Percentiles rank a stretch among this genome's conserved stretches.
Evolutionary conservation across 2,888 invertebrate species (phyloP).

Genomic region (Alviniconcha strummeri): DNA sequence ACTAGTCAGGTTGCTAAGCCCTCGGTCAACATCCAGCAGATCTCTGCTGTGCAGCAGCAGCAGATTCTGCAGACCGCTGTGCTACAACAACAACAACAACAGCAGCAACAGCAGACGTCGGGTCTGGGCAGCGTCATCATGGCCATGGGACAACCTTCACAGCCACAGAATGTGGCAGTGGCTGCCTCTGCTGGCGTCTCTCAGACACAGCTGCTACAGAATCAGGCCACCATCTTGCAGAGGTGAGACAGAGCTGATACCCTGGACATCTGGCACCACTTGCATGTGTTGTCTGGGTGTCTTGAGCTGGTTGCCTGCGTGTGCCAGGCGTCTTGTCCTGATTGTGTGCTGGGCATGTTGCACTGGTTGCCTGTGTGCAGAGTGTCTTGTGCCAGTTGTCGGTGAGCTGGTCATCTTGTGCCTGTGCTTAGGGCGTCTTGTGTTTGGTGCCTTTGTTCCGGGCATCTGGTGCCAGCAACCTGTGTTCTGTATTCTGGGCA

Average conservation of each 20-base stretch:
- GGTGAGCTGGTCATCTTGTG: too few relatives aligned
- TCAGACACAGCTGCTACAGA: conserved; percentile 1
- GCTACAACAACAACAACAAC: conserved; percentile 20
- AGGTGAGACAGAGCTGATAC: background rate
- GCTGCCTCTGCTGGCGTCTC: background rate
- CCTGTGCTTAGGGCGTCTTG: too few relatives aligned
- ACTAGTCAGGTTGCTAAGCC: background rate
- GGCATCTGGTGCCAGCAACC: too few relatives aligned
- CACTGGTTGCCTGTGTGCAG: too few relatives aligned
- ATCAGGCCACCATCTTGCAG: conserved; percentile 2
- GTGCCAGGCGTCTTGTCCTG: too few relatives aligned
- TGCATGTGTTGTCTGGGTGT: too few relatives aligned
- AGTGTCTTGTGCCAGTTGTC: too few relatives aligned
- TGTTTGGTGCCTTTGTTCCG: too few relatives aligned
- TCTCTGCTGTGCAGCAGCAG: conserved; percentile 27
- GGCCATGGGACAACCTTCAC: conserved; percentile 33
- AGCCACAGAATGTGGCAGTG: conserved; percentile 14
- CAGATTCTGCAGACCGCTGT: background rate
- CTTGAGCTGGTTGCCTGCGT: too few relatives aligned
- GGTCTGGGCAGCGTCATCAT: conserved; percentile 11
- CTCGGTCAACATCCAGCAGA: conserved; percentile 30
- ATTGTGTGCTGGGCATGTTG: too few relatives aligned
- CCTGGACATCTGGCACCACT: too few relatives aligned
- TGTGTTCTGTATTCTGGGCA: too few relatives aligned
- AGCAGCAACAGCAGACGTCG: background rate